A percentile compares a stretch with the other conserved stretches of the same genome.
These are phyloP conservation scores for Neocrepidodera transversa DNA, from an alignment of 2,888 invertebrate species.

Conservation along the genomic window DNA sequence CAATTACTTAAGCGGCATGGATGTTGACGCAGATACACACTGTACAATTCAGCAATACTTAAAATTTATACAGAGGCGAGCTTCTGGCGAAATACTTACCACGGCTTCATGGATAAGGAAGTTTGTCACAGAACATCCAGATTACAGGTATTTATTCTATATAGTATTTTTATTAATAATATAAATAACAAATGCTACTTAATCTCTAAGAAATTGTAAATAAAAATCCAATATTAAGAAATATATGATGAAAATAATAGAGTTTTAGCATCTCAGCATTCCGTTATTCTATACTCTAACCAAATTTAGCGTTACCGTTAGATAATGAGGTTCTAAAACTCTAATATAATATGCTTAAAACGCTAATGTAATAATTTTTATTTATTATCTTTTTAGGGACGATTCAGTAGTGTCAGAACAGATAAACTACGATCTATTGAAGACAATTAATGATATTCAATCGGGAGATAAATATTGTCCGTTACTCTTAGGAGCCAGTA, in stretches of 20 bases:
- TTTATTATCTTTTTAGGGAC: slow-evolving; percentile 66
- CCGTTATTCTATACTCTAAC: too few relatives aligned
- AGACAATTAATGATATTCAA: slow-evolving; percentile 77
- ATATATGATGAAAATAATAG: too few relatives aligned
- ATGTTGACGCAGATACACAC: slow-evolving; percentile 97
- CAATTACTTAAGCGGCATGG: slow-evolving; percentile 92
- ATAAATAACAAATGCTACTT: too few relatives aligned
- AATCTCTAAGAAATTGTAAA: too few relatives aligned
- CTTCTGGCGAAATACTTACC: slow-evolving; percentile 89
- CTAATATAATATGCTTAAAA: too few relatives aligned
- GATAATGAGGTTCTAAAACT: too few relatives aligned
- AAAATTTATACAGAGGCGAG: slow-evolving; percentile 86
- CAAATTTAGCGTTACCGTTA: too few relatives aligned
- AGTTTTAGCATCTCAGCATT: too few relatives aligned
- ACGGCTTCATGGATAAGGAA: slow-evolving; percentile 95
- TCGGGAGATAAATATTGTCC: slow-evolving; percentile 75
- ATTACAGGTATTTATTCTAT: slow-evolving; percentile 79
- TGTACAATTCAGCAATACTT: slow-evolving; percentile 97
- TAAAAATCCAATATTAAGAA: too few relatives aligned
- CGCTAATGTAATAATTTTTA: too few relatives aligned
- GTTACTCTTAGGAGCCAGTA: slow-evolving; percentile 76
- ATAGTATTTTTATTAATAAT: too few relatives aligned
- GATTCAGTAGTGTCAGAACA: slow-evolving; percentile 89
- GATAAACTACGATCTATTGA: slow-evolving; percentile 91
- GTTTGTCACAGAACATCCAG: slow-evolving; percentile 86